Evolutionary conservation across 2,888 invertebrate species (phyloP).

Genomic region (Teleogryllus oceanicus): DNA sequence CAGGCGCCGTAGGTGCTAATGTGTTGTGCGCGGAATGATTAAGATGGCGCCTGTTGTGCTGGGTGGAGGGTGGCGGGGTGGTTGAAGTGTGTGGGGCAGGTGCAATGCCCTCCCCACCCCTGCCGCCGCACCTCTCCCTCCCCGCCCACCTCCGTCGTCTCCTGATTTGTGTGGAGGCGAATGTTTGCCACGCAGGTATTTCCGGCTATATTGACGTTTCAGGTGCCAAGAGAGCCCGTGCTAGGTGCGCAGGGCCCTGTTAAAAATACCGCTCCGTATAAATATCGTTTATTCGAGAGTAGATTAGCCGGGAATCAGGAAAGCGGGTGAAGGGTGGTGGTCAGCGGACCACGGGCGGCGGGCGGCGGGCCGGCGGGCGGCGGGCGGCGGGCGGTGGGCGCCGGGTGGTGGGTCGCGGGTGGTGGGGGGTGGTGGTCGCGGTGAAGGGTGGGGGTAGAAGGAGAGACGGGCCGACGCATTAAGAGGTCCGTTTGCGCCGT

Average conservation of each 20-base stretch:
- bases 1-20: background rate
- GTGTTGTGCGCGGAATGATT: conserved; percentile 1
- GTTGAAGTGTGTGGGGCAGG: background rate
- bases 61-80: background rate
- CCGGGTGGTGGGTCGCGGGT: too few relatives aligned
- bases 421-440: too few relatives aligned
- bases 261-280: background rate
- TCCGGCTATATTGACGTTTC: conserved; percentile 7
- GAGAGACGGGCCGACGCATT: too few relatives aligned
- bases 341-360: too few relatives aligned
- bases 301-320: background rate
- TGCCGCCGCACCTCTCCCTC: background rate
- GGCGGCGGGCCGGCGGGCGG: too few relatives aligned
- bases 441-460: too few relatives aligned
- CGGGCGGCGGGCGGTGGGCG: too few relatives aligned
- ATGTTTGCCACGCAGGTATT: background rate
- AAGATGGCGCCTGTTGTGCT: background rate
- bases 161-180: background rate
- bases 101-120: background rate
- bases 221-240: background rate
- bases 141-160: too few relatives aligned
- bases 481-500: too few relatives aligned
- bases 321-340: background rate
- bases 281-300: conserved; percentile 18
- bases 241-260: background rate